These are phyloP conservation scores for Nineta flava DNA, from an alignment of 2,888 invertebrate species.

Conservation along the genomic window DNA sequence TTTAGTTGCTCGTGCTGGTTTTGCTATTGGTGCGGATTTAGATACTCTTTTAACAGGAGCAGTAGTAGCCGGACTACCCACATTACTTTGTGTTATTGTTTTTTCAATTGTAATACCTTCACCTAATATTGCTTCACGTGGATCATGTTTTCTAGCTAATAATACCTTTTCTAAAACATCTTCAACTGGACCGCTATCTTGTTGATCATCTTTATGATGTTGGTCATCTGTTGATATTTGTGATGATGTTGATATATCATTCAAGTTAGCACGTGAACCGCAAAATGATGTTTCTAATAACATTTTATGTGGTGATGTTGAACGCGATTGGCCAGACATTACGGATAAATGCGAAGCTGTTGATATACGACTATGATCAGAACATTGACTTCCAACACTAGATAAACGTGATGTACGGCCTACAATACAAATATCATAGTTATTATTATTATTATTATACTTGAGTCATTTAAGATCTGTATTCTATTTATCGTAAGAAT, in stretches of 20 bases:
- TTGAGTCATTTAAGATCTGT: no score
- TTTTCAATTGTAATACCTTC: conserved; percentile 38
- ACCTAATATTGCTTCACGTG: conserved; percentile 44
- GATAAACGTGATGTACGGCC: conserved; percentile 70
- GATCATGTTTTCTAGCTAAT: conserved; percentile 44
- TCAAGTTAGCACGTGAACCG: conserved; percentile 50
- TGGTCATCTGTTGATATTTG: conserved; percentile 21
- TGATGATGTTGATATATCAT: conserved; percentile 11
- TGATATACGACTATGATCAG: conserved; percentile 26
- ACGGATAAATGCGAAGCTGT: conserved; percentile 39
- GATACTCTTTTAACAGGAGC: conserved; percentile 9
- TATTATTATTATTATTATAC: no score
- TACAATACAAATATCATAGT: conserved; percentile 34
- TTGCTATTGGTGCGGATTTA: conserved; percentile 21
- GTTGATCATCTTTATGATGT: conserved; percentile 29
- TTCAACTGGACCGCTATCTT: no score
- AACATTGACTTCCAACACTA: conserved; percentile 68
- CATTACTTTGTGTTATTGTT: neutral
- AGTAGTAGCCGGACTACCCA: conserved; percentile 6
- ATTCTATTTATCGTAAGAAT: no score
- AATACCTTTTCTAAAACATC: conserved; percentile 39
- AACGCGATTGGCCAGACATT: conserved; percentile 44
- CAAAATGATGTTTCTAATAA: conserved; percentile 81
- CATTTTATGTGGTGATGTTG: conserved; percentile 84
- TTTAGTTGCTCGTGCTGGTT: conserved; percentile 13